These are phyloP conservation scores for Lepidothrix coronata DNA, from an alignment of 2,113 vertebrate genomes.

Conservation along the genomic window DNA sequence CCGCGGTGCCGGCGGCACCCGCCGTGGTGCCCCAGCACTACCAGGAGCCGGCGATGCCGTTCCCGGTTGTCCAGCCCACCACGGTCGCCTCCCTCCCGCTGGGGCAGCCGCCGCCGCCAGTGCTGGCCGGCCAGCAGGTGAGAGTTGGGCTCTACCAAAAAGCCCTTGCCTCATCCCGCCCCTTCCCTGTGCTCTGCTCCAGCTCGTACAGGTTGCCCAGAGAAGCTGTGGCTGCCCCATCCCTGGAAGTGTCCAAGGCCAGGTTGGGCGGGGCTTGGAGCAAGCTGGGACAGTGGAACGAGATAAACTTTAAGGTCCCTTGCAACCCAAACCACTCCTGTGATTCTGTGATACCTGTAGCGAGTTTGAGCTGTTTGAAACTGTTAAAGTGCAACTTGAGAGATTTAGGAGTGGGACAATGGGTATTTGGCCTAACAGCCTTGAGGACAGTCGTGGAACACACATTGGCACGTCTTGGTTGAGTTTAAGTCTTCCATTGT, in stretches of 20 bases:
- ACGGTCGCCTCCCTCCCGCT: conserved; percentile 48
- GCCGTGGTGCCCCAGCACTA: conserved; percentile 56
- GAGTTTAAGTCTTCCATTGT: neutral
- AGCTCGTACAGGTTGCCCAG: accelerated
- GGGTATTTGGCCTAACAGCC: accelerated
- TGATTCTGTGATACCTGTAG: neutral
- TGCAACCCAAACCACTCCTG: neutral
- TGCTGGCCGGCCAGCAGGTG: conserved; percentile 79
- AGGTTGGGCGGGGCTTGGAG: neutral
- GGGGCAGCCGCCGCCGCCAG: conserved; percentile 41
- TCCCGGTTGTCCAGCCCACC: conserved; percentile 60
- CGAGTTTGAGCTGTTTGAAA: neutral
- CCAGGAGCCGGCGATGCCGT: conserved; percentile 71
- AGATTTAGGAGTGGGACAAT: neutral
- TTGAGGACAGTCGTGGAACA: too few relatives aligned
- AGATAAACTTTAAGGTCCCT: neutral
- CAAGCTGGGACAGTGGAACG: accelerated
- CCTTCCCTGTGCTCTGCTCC: accelerated
- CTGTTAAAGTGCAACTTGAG: neutral
- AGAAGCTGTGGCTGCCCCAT: neutral
- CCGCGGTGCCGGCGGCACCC: neutral
- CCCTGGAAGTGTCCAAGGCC: neutral
- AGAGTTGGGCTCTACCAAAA: neutral
- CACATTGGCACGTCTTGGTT: neutral
- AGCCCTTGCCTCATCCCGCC: accelerated